Base-by-base conservation (phyloP, 2,888 invertebrate genomes). In the Hypena proboscidalis region DNA sequence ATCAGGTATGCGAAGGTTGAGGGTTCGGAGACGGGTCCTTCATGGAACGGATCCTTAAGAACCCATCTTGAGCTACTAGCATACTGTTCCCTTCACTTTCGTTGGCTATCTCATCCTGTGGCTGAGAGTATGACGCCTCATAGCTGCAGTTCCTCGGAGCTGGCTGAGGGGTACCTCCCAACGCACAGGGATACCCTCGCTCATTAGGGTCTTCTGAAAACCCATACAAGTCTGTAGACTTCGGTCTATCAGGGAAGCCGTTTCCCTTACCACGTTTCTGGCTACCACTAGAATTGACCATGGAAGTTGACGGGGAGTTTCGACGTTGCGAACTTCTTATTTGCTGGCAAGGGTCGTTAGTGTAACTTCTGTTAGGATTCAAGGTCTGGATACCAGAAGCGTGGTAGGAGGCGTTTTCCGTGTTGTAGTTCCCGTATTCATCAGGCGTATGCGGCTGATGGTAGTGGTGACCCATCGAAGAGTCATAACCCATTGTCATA, bases 61-160 rank as follows among this genome's bases (percentile, higher is more conserved):
- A 97, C 3, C 97, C 97, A 73, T 97, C 96, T 74, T 97, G 97
- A 49, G 96, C 95, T n/a, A 97, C 96, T 53, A 97, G 87, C 96
- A 97, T 97, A 60, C 96, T 94, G 43, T 92, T 91, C 31, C 93
- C 91, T 55, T 92, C 91, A 68, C 89, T 75, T 70, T 93, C 90
- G 19, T 59, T 70, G 0, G 83, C 76, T 3, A 88, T 80, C 66
- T 91, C 93, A 67, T 92, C 92, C 61, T 91, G 92, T 3, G 91
- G 87, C 70, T 93, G 85, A 76, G 87, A 67, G 88, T 94, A 86
- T 74, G 93, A 77, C 51, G 92, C 76, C 74, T 92, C 84, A 74
- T 93, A 78, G 33, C 85, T 71, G 44, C 87, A 90, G 54, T 83
- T 85, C 67, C 90, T 78, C 0, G 87, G 87, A 13, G 92, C 92